A percentile compares a stretch with the other conserved stretches of the same genome.
phyloP scores from a whole-genome alignment of 1,140 invertebrate species.

The Drosophila nigromelanica region DNA sequence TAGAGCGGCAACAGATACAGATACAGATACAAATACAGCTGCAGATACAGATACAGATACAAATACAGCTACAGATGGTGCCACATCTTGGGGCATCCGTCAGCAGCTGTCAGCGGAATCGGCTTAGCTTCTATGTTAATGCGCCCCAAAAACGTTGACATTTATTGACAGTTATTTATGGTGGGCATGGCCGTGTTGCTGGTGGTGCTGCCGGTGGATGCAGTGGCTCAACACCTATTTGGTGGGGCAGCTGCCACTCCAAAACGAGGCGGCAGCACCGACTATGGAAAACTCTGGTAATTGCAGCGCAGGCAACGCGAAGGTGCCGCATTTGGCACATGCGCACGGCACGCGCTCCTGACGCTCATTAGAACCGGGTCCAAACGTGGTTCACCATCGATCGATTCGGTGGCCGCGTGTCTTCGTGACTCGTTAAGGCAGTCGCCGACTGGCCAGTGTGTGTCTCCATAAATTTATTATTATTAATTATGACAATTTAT shows the following conservation, averaged over 20 bases:
- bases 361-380: conserved; percentile 65
- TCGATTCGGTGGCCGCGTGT: conserved; percentile 15
- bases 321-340: conserved; percentile 74
- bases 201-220: conserved; percentile 32
- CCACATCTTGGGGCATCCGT: conserved; percentile 27
- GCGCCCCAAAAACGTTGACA: conserved; percentile 74
- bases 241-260: conserved; percentile 53
- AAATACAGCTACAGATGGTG: conserved; percentile 5
- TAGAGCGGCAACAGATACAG: conserved; percentile 16
- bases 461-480: conserved; percentile 64
- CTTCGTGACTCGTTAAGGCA: conserved; percentile 22
- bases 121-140: conserved; percentile 78
- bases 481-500: conserved; percentile 82
- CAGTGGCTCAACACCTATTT: conserved; percentile 61
- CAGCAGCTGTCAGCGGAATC: conserved; percentile 69
- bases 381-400: conserved; percentile 8
- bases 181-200: conserved; percentile 49
- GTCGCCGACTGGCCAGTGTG: conserved; percentile 40
- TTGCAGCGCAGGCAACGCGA: conserved; percentile 52
- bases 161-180: conserved; percentile 81
- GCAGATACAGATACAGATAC: conserved; percentile 3
- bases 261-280: conserved; percentile 34
- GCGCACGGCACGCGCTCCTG: conserved; percentile 66
- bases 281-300: conserved; percentile 46
- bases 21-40: conserved; percentile 3